A percentile compares a stretch with the other conserved stretches of the same genome.
These are phyloP conservation scores for Trichechus manatus DNA, from an alignment of 2,113 vertebrate genomes.

Conservation along the genomic window DNA sequence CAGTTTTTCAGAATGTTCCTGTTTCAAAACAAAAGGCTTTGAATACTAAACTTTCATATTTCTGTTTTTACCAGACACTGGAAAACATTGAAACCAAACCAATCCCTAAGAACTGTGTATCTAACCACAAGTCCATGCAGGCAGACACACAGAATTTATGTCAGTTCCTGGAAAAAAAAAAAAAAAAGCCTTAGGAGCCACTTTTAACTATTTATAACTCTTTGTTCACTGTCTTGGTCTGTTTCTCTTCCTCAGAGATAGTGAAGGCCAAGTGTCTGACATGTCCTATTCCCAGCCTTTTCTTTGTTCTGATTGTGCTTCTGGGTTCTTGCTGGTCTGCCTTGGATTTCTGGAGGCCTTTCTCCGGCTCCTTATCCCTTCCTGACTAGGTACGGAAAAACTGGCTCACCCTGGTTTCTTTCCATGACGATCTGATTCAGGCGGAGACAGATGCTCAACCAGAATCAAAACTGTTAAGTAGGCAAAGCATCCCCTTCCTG, in stretches of 20 bases:
- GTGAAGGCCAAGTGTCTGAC: neutral
- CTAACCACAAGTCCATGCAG: slow-evolving; percentile 85
- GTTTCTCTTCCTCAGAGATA: neutral
- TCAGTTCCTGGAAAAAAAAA: slow-evolving; percentile 87
- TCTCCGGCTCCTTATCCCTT: neutral
- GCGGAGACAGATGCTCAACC: neutral
- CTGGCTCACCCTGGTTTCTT: neutral
- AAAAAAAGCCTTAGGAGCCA: neutral
- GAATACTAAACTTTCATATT: slow-evolving; percentile 72
- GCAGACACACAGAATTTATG: slow-evolving; percentile 83
- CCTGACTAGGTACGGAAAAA: neutral
- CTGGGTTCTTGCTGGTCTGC: neutral
- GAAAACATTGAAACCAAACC: slow-evolving; percentile 84
- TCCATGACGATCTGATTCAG: neutral
- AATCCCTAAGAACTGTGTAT: slow-evolving; percentile 85
- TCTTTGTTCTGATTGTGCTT: neutral
- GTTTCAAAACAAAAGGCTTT: slow-evolving; percentile 48
- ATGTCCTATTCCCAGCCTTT: neutral
- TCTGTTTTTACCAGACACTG: slow-evolving; percentile 80
- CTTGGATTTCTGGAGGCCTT: neutral
- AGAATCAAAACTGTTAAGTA: too few relatives aligned
- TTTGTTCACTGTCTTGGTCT: neutral
- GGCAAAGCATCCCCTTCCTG: neutral
- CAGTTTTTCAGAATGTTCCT: slow-evolving; percentile 66
- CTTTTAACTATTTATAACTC: slow-evolving; percentile 44